phyloP scores from a whole-genome alignment of 1,140 invertebrate species.

The Aradophagus sp. region DNA sequence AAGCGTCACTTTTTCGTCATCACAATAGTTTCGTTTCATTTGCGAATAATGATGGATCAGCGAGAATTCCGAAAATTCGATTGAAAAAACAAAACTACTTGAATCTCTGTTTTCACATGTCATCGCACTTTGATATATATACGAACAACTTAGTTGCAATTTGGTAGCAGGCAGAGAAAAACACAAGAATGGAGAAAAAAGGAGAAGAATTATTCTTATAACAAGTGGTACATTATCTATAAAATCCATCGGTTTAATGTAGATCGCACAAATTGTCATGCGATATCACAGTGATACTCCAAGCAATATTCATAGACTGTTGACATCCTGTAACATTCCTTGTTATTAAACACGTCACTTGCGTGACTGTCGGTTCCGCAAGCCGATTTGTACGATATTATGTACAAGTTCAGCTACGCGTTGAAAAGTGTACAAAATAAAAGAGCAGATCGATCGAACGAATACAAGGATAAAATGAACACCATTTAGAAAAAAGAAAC shows the following conservation, averaged over 20 bases:
- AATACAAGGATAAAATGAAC: slow-evolving; percentile 53
- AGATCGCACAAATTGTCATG: slow-evolving; percentile 40
- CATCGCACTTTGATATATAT: too few relatives aligned
- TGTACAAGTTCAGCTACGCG: slow-evolving; percentile 14
- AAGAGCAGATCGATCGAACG: slow-evolving; percentile 32
- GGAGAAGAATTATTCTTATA: slow-evolving; percentile 39
- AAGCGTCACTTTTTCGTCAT: too few relatives aligned
- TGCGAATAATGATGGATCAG: too few relatives aligned
- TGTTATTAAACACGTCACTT: slow-evolving; percentile 23
- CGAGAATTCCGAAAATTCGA: too few relatives aligned
- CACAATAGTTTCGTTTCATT: too few relatives aligned
- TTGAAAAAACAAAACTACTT: too few relatives aligned
- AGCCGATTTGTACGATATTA: slow-evolving; percentile 31
- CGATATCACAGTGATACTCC: slow-evolving; percentile 52
- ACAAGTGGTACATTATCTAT: slow-evolving; percentile 44
- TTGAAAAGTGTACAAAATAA: slow-evolving; percentile 37
- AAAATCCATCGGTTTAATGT: slow-evolving; percentile 43
- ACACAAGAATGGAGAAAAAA: slow-evolving; percentile 4
- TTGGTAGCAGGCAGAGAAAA: too few relatives aligned
- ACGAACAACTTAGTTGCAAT: too few relatives aligned
- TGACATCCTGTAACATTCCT: slow-evolving; percentile 42
- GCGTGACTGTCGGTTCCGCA: slow-evolving; percentile 11
- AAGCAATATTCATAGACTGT: slow-evolving; percentile 50
- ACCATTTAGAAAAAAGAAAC: slow-evolving; percentile 62
- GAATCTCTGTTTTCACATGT: too few relatives aligned